Evolutionary conservation across 2,113 vertebrate species (phyloP), one percentile per base, ranked within the genome.

Genomic region (Pitta sordida): DNA sequence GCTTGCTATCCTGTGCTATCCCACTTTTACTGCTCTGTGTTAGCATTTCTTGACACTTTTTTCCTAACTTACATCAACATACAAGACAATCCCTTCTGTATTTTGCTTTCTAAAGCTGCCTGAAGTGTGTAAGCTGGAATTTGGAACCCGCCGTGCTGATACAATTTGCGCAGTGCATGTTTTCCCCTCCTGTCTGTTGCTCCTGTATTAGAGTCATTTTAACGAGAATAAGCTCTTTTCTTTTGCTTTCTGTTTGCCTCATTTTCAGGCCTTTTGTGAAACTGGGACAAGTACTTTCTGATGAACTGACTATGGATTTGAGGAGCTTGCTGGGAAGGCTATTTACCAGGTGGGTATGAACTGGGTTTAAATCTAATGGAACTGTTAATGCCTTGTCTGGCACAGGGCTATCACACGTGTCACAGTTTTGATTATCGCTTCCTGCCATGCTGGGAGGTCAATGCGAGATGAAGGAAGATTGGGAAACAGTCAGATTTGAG

Each of bases 361-460:
- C 63, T 56, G 87, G 70, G 89, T 39, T 94, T 91, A 76, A 91
- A 93, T 87, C 63, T 94, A 85, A 92, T 94, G 82, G 70, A 73
- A n/a, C 93, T 69, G 63, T 86, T 91, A 94, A 93, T 85, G 83
- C 78, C 75, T 94, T 34, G 59, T 70, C 93, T 92, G 93, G 93
- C 93, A 94, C 87, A 73, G 78, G 91, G 93, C 91, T 94, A 30
- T 20, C 75, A 70, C 84, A 92, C 11, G n/a, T 92, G 91, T 80
- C 87, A 80, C 87, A 70, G 89, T 89, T 95, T 93, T 92, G 91
- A 92, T 96, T 95, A 91, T 83, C 75, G 84, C 91, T 88, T 86
- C 63, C 75, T 95, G 87, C 82, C 95, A 81, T 68, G 87, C 91
- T 95, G 94, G 70, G 84, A 93, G 87, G 94, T 94, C 89, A 94